Evolutionary conservation across 53 echinoderm and acorn worm genomes (phyloP).

Genomic region (Glandiceps talaboti): DNA sequence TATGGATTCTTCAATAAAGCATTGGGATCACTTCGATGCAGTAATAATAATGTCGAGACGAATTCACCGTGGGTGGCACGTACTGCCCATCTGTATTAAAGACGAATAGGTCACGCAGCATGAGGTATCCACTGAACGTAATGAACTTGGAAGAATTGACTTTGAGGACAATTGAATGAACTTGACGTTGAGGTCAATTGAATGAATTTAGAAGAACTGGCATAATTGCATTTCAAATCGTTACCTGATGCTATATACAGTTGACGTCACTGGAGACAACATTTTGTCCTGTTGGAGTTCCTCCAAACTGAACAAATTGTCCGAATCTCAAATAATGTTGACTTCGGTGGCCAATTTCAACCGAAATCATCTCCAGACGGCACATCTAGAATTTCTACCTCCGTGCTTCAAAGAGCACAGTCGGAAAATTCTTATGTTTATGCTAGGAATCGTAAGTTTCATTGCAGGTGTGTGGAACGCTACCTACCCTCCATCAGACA

Average conservation of each 20-base stretch:
- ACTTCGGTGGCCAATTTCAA: neutral
- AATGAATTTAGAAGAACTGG: too few relatives aligned
- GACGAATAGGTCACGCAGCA: too few relatives aligned
- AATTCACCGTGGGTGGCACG: too few relatives aligned
- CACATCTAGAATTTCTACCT: neutral
- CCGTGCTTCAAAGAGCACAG: neutral
- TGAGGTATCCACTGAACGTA: too few relatives aligned
- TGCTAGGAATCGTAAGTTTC: neutral
- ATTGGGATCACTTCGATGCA: too few relatives aligned
- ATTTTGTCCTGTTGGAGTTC: neutral
- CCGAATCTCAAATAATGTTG: neutral
- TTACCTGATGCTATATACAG: neutral
- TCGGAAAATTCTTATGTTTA: neutral
- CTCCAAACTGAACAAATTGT: neutral
- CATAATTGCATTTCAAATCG: too few relatives aligned
- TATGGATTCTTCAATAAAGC: too few relatives aligned
- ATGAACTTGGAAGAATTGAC: too few relatives aligned
- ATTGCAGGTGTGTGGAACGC: neutral
- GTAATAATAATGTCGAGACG: too few relatives aligned
- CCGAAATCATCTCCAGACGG: neutral
- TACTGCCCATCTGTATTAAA: too few relatives aligned
- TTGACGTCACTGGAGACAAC: neutral
- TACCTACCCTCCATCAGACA: neutral
- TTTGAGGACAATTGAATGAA: too few relatives aligned
- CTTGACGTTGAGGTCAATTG: too few relatives aligned